Conservation (phyloP, 64 coral and sea anemone genomes). For the Orbicella faveolata region DNA sequence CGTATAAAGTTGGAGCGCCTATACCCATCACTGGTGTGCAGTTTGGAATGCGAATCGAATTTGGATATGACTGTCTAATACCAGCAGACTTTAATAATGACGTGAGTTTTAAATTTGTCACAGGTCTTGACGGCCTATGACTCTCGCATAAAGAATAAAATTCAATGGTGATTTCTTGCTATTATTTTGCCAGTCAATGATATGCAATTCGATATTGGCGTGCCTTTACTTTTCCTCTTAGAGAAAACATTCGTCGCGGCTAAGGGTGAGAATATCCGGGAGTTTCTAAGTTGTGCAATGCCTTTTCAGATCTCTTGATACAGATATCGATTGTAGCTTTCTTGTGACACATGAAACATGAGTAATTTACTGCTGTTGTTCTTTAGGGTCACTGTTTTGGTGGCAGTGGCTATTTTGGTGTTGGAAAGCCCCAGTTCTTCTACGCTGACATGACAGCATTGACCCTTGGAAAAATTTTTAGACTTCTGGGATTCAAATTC, state of each 20-base stretch:
- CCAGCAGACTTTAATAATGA: conserved; percentile 83
- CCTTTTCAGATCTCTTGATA: too few species aligned
- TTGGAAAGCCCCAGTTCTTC: conserved; percentile 85
- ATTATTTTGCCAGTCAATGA: too few species aligned
- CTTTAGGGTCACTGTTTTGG: conserved; percentile 95
- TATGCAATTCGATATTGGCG: too few species aligned
- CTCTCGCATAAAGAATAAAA: too few species aligned
- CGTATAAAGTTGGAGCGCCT: conserved; percentile 85
- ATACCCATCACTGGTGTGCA: conserved; percentile 86
- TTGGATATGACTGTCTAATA: conserved; percentile 88
- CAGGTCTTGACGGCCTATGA: too few species aligned
- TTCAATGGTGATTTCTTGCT: too few species aligned
- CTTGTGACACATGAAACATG: not conserved
- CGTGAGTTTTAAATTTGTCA: conserved; percentile 32
- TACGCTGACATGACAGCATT: conserved; percentile 77
- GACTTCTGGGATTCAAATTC: conserved; percentile 65
- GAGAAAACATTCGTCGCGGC: too few species aligned
- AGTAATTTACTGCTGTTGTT: not conserved
- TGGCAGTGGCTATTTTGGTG: conserved; percentile 82
- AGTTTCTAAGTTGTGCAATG: too few species aligned
- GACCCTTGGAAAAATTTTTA: conserved; percentile 88
- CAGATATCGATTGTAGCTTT: too few species aligned
- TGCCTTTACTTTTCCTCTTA: too few species aligned
- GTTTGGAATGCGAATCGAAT: conserved; percentile 93
- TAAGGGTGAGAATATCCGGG: too few species aligned